A percentile compares a stretch with the other conserved stretches of the same genome.
These are phyloP conservation scores for Oligia latruncula DNA, from an alignment of 2,888 invertebrate species.

Conservation along the genomic window DNA sequence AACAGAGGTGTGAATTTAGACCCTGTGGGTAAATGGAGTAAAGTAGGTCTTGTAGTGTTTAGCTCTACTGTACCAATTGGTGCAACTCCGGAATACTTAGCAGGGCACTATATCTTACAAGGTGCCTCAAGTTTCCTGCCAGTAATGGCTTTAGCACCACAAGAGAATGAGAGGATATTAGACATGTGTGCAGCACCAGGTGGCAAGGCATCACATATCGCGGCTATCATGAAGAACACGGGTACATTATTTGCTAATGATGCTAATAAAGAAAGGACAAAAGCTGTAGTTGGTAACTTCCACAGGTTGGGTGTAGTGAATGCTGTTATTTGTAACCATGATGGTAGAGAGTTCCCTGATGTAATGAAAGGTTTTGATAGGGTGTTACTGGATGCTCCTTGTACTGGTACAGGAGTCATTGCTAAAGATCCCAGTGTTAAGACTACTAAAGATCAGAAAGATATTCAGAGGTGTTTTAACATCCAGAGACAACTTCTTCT, in stretches of 20 bases:
- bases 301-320: constrained; percentile 99
- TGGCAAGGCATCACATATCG: constrained; percentile 99
- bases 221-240: constrained; percentile 99
- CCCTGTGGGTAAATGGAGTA: constrained; percentile 99
- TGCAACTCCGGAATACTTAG: constrained; percentile 99
- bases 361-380: constrained; percentile 98
- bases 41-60: constrained; percentile 98
- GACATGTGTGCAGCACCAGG: constrained; percentile 99
- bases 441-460: constrained; percentile 96
- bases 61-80: constrained; percentile 99
- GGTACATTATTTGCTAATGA: constrained; percentile 99
- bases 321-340: constrained; percentile 96
- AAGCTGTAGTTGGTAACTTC: constrained; percentile 98
- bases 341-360: constrained; percentile 96
- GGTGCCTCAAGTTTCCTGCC: constrained; percentile 99
- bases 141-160: constrained; percentile 99
- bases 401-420: constrained; percentile 99
- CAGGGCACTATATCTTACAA: constrained; percentile 99
- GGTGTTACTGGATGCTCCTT: constrained; percentile 99
- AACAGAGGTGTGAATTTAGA: constrained; percentile 99
- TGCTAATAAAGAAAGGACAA: constrained; percentile 96
- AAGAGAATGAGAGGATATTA: constrained; percentile 97
- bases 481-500: constrained; percentile 97
- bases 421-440: constrained; percentile 99
- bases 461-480: constrained; percentile 97